Evolutionary conservation across 2,797 vertebrate genomes (phyloP).

Genomic region (Chelon auratus): DNA sequence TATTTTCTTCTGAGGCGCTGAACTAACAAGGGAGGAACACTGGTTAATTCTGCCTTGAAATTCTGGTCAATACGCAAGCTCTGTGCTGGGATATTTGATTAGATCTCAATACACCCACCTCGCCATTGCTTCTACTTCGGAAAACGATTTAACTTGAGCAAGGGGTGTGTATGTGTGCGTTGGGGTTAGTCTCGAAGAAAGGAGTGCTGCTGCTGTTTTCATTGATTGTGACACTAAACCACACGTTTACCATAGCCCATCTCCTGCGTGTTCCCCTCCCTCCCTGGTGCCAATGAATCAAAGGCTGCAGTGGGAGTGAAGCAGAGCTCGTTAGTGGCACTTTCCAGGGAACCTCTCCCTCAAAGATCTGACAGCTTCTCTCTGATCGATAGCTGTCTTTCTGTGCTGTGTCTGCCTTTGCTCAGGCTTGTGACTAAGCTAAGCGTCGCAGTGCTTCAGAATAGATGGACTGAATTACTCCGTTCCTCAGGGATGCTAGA

Average conservation of each 20-base stretch:
- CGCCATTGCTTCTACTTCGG: slow-evolving; percentile 58
- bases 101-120: slow-evolving; percentile 69
- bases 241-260: slow-evolving; percentile 71
- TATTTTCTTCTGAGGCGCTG: slow-evolving; percentile 55
- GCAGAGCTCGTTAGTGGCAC: slow-evolving; percentile 72
- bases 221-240: slow-evolving; percentile 83
- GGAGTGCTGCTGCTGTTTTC: slow-evolving; percentile 55
- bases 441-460: slow-evolving; percentile 56
- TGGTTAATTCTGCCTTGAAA: slow-evolving; percentile 67
- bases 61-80: slow-evolving; percentile 72
- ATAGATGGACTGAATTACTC: slow-evolving; percentile 70
- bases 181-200: slow-evolving; percentile 41
- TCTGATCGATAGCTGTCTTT: slow-evolving; percentile 83
- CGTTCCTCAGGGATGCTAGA: slow-evolving; percentile 52
- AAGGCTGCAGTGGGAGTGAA: slow-evolving; percentile 66
- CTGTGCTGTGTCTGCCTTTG: slow-evolving; percentile 40
- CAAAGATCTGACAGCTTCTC: slow-evolving; percentile 70
- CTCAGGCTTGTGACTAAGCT: slow-evolving; percentile 58
- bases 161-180: slow-evolving; percentile 14
- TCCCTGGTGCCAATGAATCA: slow-evolving; percentile 76
- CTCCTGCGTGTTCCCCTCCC: slow-evolving; percentile 63
- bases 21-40: slow-evolving; percentile 58
- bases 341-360: slow-evolving; percentile 73
- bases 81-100: slow-evolving; percentile 76
- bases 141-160: slow-evolving; percentile 46